Evolutionary conservation across 2,113 vertebrate species (phyloP), one percentile per base, ranked within the genome.

Genomic region (Catagonus wagneri): DNA sequence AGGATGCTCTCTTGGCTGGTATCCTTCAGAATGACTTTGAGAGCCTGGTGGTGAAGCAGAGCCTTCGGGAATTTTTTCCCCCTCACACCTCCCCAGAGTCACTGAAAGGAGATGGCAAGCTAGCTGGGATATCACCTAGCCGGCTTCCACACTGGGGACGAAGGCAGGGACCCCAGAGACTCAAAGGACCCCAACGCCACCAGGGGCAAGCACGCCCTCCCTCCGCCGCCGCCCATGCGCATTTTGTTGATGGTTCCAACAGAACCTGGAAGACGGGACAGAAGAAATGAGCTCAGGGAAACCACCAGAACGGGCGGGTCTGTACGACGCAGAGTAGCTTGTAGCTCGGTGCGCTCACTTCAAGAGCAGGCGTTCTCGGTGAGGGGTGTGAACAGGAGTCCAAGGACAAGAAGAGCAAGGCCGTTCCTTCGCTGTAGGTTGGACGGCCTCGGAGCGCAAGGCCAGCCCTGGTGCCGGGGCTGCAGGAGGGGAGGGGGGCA

Each of bases 21-120:
- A 84, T 12, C 17, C 97, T 96, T 97, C 88, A 87, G 68, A 91
- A 97, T 97, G 97, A 98, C 92, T 98, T 97, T 91, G 92, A 95
- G 96, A 94, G 63, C 61, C 3, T 8, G 17, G 3, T 4, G 32
- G 52, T 23, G 20, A 95, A 85, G 93, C 20, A 0, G 1, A 95
- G 39, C 34, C 86, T 85, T 83, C 95, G 36, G 68, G 74, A 95
- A 50, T 15, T 32, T 63, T 69, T 74, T 72, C 12, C 19, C 56
- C 58, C 72, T 90, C 25, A 13, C 10, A 7, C 19, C 34, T 75
- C 58, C 14, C 83, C 39, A 79, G 90, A 90, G 94, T 89, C 95
- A 89, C 0, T 50, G 93, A 95, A 89, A 79, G 71, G 63, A 56
- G 63, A 54, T 3, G 3, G 69, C 60, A 39, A 80, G 68, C 20